These are phyloP conservation scores for Semotilus atromaculatus DNA, from an alignment of 2,797 vertebrate genomes.

Conservation along the genomic window DNA sequence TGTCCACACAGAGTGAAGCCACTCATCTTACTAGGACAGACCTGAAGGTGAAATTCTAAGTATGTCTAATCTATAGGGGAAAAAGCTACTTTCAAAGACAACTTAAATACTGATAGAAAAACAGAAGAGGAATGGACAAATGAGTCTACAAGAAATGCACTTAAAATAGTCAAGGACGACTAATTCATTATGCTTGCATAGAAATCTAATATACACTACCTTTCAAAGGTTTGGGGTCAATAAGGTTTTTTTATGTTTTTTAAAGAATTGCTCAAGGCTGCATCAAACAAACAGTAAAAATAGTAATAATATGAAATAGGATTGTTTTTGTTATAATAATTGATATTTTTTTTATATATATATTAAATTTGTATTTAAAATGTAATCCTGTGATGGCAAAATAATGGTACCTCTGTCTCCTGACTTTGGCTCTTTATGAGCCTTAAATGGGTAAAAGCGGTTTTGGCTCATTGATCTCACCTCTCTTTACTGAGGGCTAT, in stretches of 20 bases:
- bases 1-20: constrained; percentile 38
- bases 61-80: background rate
- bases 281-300: background rate
- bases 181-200: background rate
- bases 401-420: no score
- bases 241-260: no score
- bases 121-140: background rate
- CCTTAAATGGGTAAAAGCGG: background rate
- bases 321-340: background rate
- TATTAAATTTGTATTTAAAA: background rate
- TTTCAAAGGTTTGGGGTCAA: background rate
- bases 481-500: constrained; percentile 87
- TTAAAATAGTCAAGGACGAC: background rate
- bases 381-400: background rate
- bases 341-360: no score
- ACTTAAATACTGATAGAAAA: background rate
- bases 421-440: background rate
- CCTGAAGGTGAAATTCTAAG: background rate
- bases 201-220: background rate
- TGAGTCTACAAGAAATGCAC: background rate
- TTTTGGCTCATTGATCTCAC: constrained; percentile 58
- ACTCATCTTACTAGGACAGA: constrained; percentile 25
- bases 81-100: background rate
- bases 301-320: background rate
- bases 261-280: background rate